Conservation (phyloP, 30 jellyfish, hydroid and myxozoan species). For the Sanderia malayensis region DNA sequence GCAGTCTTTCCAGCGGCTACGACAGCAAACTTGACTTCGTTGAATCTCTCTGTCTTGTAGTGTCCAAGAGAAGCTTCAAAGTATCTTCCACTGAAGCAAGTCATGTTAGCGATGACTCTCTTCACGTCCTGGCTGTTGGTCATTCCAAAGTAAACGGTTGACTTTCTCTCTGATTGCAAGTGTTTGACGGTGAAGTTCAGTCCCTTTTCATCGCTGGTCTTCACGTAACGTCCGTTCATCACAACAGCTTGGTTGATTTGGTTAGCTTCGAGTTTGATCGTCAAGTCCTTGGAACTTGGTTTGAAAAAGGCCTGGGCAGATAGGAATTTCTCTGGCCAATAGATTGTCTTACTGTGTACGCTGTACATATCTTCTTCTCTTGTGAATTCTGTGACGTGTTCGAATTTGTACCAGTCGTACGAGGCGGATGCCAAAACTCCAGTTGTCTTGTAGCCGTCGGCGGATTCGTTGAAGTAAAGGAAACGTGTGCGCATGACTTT, state of each 20-base stretch:
- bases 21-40: conserved; percentile 34
- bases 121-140: conserved; percentile 36
- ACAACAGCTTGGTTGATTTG: conserved; percentile 69
- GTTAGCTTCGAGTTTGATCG: conserved; percentile 73
- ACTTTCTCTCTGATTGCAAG: conserved; percentile 42
- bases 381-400: conserved; percentile 67
- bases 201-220: conserved; percentile 57
- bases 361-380: conserved; percentile 48
- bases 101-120: conserved; percentile 38
- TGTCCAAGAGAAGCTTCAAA: conserved; percentile 47
- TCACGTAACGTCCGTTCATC: conserved; percentile 66
- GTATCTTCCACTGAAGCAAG: conserved; percentile 31
- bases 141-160: conserved; percentile 72
- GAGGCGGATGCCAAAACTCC: conserved; percentile 69
- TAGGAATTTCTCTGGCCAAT: conserved; percentile 79
- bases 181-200: conserved; percentile 73
- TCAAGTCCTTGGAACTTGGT: conserved; percentile 53
- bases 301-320: conserved; percentile 69
- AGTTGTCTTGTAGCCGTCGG: conserved; percentile 22
- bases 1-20: conserved; percentile 38
- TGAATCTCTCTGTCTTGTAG: conserved; percentile 16
- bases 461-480: conserved; percentile 54
- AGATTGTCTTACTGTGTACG: conserved; percentile 71
- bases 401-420: conserved; percentile 94
- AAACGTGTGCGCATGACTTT: conserved; percentile 53